These are phyloP conservation scores for Diplogasteroides magnus DNA, from an alignment of 1,140 invertebrate species.

Conservation along the genomic window DNA sequence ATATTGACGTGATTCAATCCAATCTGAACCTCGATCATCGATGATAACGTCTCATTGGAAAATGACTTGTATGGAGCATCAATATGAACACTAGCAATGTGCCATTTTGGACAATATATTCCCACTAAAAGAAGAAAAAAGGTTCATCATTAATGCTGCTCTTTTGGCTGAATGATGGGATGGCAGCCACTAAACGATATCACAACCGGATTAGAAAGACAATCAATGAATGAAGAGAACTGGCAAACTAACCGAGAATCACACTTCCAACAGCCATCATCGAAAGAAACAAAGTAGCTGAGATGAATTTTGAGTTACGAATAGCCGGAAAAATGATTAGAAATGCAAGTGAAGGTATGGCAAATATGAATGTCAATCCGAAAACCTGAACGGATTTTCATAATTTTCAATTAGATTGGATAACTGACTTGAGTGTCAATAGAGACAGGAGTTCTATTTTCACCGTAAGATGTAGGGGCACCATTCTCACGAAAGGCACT, in stretches of 20 bases:
- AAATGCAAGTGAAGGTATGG: constrained; percentile 39
- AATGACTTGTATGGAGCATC: background rate
- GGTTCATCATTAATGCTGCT: constrained; percentile 1
- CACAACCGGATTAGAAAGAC: background rate
- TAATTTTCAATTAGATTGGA: background rate
- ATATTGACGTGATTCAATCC: background rate
- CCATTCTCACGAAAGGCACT: constrained; percentile 48
- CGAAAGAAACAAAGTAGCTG: constrained; percentile 41
- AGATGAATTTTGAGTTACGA: constrained; percentile 30
- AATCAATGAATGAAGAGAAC: background rate
- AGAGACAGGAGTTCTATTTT: constrained; percentile 45
- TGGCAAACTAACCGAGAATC: constrained; percentile 31
- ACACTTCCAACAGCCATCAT: constrained; percentile 39
- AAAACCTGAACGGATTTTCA: constrained; percentile 16
- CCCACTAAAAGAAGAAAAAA: background rate
- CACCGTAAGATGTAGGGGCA: constrained; percentile 47
- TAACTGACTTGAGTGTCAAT: constrained; percentile 21
- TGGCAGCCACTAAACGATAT: no score
- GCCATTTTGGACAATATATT: background rate
- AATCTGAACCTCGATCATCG: background rate
- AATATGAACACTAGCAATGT: background rate
- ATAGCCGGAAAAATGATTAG: constrained; percentile 46
- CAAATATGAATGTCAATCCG: constrained; percentile 34
- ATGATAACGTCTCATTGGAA: background rate
- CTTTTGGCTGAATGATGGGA: no score